These are phyloP conservation scores for Hippocampus barbouri DNA, from an alignment of 2,113 vertebrate genomes.

Conservation along the genomic window DNA sequence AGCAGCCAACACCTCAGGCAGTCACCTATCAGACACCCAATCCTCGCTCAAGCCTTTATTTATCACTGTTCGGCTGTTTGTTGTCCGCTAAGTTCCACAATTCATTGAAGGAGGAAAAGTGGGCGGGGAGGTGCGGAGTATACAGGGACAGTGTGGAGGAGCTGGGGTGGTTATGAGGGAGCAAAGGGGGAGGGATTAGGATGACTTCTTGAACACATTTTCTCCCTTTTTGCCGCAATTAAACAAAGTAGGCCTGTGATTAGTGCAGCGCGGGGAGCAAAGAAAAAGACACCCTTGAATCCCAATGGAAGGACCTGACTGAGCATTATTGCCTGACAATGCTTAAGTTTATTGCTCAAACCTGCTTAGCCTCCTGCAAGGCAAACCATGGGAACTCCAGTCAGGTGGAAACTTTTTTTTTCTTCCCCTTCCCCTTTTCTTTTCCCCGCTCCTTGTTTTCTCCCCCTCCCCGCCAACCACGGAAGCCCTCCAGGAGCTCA, in stretches of 20 bases:
- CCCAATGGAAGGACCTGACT: conserved; percentile 98
- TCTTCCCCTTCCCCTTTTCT: conserved; percentile 76
- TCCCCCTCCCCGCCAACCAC: conserved; percentile 61
- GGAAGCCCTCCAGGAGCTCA: conserved; percentile 85
- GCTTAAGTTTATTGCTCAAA: conserved; percentile 99
- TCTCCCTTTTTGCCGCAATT: conserved; percentile 96
- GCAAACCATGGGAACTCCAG: conserved; percentile 99
- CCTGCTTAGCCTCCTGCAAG: conserved; percentile 96
- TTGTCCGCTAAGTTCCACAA: conserved; percentile 87
- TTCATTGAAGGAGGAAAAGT: conserved; percentile 81
- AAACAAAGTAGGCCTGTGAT: conserved; percentile 99
- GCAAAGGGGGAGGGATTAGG: conserved; percentile 81
- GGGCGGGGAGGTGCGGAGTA: conserved; percentile 22
- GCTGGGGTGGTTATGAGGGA: conserved; percentile 58
- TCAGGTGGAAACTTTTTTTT: conserved; percentile 92
- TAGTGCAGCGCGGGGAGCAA: conserved; percentile 96
- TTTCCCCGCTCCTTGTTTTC: conserved; percentile 62
- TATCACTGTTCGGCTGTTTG: conserved; percentile 89
- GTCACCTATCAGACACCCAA: conserved; percentile 63
- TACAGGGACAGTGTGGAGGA: conserved; percentile 36
- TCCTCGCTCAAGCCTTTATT: conserved; percentile 82
- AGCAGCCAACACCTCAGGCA: conserved; percentile 78
- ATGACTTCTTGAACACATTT: conserved; percentile 99
- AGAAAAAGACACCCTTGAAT: conserved; percentile 99
- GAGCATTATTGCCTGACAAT: conserved; percentile 98